Percentiles rank a stretch among this genome's conserved stretches.
Evolutionary conservation across 2,113 vertebrate species (phyloP).

Genomic region (Ophiodon elongatus): DNA sequence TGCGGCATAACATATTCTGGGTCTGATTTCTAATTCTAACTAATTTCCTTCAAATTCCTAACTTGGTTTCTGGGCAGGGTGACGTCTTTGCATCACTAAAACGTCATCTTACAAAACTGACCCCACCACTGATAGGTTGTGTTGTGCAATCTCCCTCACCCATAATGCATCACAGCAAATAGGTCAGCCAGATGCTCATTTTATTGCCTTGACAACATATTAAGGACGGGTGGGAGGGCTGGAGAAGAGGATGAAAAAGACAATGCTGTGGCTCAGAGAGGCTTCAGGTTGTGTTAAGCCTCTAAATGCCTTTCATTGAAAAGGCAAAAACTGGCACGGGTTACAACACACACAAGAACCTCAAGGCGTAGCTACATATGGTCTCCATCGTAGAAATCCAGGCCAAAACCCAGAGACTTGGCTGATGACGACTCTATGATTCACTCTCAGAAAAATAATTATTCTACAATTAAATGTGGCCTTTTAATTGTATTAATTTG

Average conservation of each 20-base stretch:
- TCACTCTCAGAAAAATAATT: not conserved
- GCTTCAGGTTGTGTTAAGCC: not conserved
- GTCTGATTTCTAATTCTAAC: conserved; percentile 13
- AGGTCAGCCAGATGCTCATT: conserved; percentile 29
- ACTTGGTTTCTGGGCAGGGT: not conserved
- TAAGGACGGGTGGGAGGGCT: not conserved
- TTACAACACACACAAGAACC: not conserved
- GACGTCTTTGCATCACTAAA: not conserved
- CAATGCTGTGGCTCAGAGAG: conserved; percentile 16
- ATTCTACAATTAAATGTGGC: conserved; percentile 19
- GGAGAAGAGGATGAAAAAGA: not conserved
- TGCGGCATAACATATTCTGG: not conserved
- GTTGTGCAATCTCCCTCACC: conserved; percentile 6
- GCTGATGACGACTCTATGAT: conserved; percentile 8
- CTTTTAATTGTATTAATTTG: conserved; percentile 34
- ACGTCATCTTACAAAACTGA: not conserved
- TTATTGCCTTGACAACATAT: conserved; percentile 27
- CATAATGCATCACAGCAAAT: conserved; percentile 11
- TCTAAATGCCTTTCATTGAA: conserved; percentile 4
- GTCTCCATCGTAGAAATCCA: conserved; percentile 33
- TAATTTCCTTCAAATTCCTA: not conserved
- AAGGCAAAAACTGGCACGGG: conserved; percentile 11
- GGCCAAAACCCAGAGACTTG: conserved; percentile 7
- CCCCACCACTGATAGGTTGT: not conserved
- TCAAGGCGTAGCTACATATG: conserved; percentile 25